Evolutionary conservation across 2,797 vertebrate genomes (phyloP), one percentile per base, ranked within the genome.

Genomic region (Poeciliopsis paucimaculata): DNA sequence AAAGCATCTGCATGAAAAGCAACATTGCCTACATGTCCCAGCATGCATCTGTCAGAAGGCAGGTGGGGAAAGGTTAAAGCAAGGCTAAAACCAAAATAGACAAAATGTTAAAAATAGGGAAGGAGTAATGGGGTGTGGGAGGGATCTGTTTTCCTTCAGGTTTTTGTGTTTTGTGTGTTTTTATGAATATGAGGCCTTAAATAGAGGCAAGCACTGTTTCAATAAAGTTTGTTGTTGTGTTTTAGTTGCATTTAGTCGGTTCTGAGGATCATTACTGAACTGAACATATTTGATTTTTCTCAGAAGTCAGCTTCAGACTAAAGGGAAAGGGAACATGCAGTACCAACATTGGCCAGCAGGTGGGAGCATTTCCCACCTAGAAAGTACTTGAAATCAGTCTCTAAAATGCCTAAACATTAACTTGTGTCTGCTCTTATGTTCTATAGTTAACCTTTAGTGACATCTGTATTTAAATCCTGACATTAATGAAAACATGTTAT

Each of bases 21-120:
- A 2, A 72, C 76, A 70, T 81, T 39, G 75, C 82, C 90, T 84
- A n/a, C 84, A 75, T 72, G 84, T 90, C 89, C 90, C 90, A 93
- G 93, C 93, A 94, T 94, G 90, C 93, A 90, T 88, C 89, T 92
- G 87, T 87, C 43, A 4, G 18, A 36, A 45, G 80, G 73, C 34
- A 4, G 84, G 83, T 41, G 77, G 88, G 83, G 53, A 73, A 55
- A n/a, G 64, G 41, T n/a, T 36, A 31, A 82, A 79, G 64, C 5
- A 26, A 80, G 57, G 78, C 78, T 70, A 43, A 36, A 81, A 84
- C 79, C 83, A 82, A 75, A 82, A 82, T 43, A 28, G 31, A 76
- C 3, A 10, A 26, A 28, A 28, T 20, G 23, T 51, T 23, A 23
- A 51, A 51, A 51, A 28, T 64, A 18, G 8, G 20, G 12, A 28